These are phyloP conservation scores for Chymomyza procnemis DNA, from an alignment of 2,888 invertebrate genomes.

Conservation along the genomic window DNA sequence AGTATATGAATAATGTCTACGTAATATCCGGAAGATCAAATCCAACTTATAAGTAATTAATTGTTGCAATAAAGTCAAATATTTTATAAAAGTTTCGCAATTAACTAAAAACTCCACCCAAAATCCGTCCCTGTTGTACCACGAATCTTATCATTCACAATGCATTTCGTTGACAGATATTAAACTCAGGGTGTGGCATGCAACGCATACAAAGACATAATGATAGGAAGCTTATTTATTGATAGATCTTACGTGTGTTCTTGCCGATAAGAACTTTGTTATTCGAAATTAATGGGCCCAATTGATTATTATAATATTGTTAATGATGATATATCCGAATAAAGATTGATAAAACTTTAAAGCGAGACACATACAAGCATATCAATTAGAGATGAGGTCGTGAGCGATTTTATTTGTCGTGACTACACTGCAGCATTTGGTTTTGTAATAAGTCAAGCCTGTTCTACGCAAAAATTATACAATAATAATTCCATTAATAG, in stretches of 20 bases:
- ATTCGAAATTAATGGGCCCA: background rate
- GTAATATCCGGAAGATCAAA: too few species aligned
- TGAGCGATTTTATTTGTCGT: too few species aligned
- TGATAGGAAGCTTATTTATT: background rate
- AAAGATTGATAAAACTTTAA: conserved; percentile 21
- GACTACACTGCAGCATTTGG: too few species aligned
- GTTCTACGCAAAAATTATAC: too few species aligned
- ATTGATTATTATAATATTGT: conserved; percentile 20
- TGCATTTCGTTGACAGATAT: background rate
- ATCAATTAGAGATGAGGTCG: background rate
- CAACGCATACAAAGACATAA: background rate
- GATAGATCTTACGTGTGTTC: background rate
- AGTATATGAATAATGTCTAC: too few species aligned
- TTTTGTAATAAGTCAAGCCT: too few species aligned
- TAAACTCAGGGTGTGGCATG: conserved; percentile 14
- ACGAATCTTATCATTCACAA: conserved; percentile 37
- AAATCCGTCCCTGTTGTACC: conserved; percentile 19
- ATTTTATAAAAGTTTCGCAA: too few species aligned
- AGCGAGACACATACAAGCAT: conserved; percentile 12
- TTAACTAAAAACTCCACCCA: background rate
- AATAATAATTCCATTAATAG: too few species aligned
- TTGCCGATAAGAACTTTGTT: background rate
- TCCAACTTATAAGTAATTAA: too few species aligned
- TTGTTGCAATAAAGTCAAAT: too few species aligned
- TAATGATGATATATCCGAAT: conserved; percentile 49